Evolutionary conservation across 2,113 vertebrate species (phyloP), one percentile per base, ranked within the genome.

Genomic region (Pholis gunnellus): DNA sequence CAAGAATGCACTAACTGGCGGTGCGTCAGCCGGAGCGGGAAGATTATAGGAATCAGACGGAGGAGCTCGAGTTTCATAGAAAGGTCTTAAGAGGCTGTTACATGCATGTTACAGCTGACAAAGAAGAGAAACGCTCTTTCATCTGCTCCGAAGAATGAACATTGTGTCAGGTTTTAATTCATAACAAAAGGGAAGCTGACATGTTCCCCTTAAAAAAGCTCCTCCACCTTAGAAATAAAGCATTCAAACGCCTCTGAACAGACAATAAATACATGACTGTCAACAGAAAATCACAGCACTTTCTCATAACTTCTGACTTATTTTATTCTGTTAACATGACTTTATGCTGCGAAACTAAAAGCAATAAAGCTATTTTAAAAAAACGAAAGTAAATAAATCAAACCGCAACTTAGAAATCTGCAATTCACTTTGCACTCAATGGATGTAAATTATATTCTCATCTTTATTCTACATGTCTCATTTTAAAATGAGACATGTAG

Each of bases 41-140:
- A 54, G 60, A 78, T n/a, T 75, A 0, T 48, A 74, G 82, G 65
- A 74, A 54, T 78, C 73, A 70, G 44, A 54, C 14, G 29, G 65
- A 76, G 0, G 34, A 60, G 56, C 34, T 46, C 22, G 8, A 25
- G 59, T 31, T 66, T 64, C 29, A 72, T 2, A 64, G 72, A 76
- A 52, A 38, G 68, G n/a, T 69, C 44, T 54, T 7, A 34, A 42
- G 5, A 75, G 27, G 29, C 75, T 66, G 75, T 46, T 60, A 67
- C 67, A 40, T 59, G 67, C 59, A 18, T 20, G 72, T 75, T 75
- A 27, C 29, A 31, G 18, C 59, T 34, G 2, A 6, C 13, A 42
- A 38, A 52, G 20, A 29, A 14, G 8, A 5, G 20, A 48, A 4
- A 31, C 4, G 14, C 3, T 22, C 61, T 42, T 67, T 54, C 31